Evolutionary conservation across 2,888 invertebrate species (phyloP).

Genomic region (Trichacis sp.): DNA sequence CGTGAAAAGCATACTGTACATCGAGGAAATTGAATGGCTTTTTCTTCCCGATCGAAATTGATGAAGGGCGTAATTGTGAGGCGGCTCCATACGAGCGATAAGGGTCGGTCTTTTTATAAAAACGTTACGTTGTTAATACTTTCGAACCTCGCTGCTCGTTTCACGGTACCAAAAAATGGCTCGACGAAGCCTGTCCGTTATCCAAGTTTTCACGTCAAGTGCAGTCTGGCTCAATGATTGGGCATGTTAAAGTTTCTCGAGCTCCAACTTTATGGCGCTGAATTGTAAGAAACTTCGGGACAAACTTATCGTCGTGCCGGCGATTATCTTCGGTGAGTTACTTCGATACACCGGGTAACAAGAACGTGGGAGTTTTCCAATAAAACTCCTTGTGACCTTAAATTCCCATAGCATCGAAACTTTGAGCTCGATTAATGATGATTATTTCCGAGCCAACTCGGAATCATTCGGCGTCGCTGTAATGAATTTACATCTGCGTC

Average conservation of each 20-base stretch:
- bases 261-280: conserved; percentile 13
- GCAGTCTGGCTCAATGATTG: conserved; percentile 22
- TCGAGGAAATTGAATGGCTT: too few species aligned
- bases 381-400: too few species aligned
- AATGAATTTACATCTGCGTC: too few species aligned
- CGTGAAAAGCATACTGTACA: too few species aligned
- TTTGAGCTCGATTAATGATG: too few species aligned
- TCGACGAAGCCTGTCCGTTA: conserved; percentile 17
- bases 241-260: conserved; percentile 18
- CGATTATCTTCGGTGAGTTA: conserved; percentile 13
- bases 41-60: too few species aligned
- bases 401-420: too few species aligned
- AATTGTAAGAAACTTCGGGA: conserved; percentile 13
- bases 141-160: conserved; percentile 3
- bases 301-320: conserved; percentile 10
- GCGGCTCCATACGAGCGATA: too few species aligned
- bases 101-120: not conserved
- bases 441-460: too few species aligned
- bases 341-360: conserved; percentile 3
- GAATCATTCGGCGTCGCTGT: too few species aligned
- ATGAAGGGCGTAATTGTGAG: too few species aligned
- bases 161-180: conserved; percentile 14
- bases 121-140: not conserved
- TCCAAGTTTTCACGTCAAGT: conserved; percentile 21
- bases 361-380: too few species aligned